phyloP scores from a whole-genome alignment of 2,888 invertebrate species.

The Calameuta pallipes region DNA sequence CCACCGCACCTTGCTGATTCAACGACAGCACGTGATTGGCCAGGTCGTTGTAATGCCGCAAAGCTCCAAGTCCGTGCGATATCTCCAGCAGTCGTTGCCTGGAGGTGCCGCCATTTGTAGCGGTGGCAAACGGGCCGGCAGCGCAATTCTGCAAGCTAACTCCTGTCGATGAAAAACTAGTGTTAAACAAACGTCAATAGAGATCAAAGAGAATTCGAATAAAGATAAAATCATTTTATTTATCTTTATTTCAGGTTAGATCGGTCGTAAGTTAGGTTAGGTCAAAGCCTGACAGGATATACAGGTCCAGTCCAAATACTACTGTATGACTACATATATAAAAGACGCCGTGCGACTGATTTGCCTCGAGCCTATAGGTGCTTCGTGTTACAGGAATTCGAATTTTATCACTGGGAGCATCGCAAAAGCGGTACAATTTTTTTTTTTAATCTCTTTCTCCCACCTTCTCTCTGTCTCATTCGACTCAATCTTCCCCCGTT shows the following conservation, averaged over 20 bases:
- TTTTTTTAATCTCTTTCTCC: constrained; percentile 4
- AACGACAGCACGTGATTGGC: constrained; percentile 87
- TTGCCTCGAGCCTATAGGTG: neutral
- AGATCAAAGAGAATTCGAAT: neutral
- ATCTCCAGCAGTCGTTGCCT: constrained; percentile 85
- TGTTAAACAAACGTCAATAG: neutral
- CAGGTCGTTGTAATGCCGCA: constrained; percentile 86
- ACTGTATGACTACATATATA: neutral
- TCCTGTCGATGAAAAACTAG: constrained; percentile 34
- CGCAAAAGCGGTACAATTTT: neutral
- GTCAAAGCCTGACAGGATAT: neutral
- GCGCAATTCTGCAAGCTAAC: constrained; percentile 58
- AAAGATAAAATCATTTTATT: neutral
- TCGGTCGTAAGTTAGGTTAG: neutral
- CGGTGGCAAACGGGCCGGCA: constrained; percentile 51
- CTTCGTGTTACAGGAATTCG: neutral
- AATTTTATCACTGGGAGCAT: neutral
- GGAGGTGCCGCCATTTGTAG: constrained; percentile 66
- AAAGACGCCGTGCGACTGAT: neutral
- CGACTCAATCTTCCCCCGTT: constrained; percentile 46
- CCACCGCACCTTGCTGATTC: constrained; percentile 86
- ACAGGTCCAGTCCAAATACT: neutral
- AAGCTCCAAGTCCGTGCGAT: constrained; percentile 77
- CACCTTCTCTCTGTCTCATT: constrained; percentile 29
- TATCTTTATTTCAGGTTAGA: neutral